Evolutionary conservation across 2,797 vertebrate genomes (phyloP), one percentile per base, ranked within the genome.

Genomic region (Iguana delicatissima): DNA sequence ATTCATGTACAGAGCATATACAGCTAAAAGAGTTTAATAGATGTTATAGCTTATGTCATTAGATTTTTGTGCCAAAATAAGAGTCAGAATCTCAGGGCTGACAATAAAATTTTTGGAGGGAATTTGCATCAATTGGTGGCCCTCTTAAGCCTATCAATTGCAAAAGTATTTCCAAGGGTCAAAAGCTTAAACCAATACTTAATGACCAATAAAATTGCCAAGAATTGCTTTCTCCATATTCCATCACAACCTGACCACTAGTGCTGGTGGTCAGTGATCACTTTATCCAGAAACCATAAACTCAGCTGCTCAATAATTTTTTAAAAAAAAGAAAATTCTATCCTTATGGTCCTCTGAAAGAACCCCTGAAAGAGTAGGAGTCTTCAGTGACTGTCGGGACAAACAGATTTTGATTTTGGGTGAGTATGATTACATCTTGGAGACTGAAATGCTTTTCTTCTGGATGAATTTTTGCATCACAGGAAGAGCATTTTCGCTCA

Each of bases 331-430:
- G 18, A 35, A 62, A 24, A 12, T 32, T 2, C 10, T 74, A 16
- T 38, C 32, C 13, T 18, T 77, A 59, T 16, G n/a, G 22, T 69
- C 46, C 14, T 59, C 4, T 84, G 38, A 84, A 5, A 46, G 10
- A 1, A 24, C 4, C 7, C 32, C 16, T 24, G 22, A 22, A 74
- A 38, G 4, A 32, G 18, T 85, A 18, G 9, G 29, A 24, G 20
- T 73, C 46, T 55, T 64, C 18, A n/a, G 67, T 24, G 32, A n/a
- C 59, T 14, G 18, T 9, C 18, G 24, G 9, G 22, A 32, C 35
- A 84, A 29, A 35, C 24, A 50, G 85, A 81, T 89, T 87, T 8
- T 90, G 42, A 74, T 14, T 8, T 87, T 16, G 50, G 35, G 87
- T 18, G 74, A 32, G 0, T 9, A 87, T 20, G 55, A 4, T 9